Percentiles rank a stretch among this genome's conserved stretches.
These are phyloP conservation scores for Neogobius melanostomus DNA, from an alignment of 2,113 vertebrate species.

Conservation along the genomic window DNA sequence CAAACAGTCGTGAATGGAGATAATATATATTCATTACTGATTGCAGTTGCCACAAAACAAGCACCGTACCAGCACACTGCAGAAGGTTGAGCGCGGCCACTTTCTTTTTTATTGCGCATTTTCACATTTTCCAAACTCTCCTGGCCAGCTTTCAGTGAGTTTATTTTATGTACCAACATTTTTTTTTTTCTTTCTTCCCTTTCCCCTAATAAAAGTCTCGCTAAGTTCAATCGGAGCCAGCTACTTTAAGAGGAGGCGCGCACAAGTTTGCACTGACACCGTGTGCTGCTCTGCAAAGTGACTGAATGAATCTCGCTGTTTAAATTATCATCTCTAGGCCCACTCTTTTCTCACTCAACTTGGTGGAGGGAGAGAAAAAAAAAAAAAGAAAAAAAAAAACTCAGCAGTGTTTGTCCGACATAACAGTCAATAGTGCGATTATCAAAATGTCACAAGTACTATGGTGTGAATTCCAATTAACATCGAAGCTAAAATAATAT, in stretches of 20 bases:
- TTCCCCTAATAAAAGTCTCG: constrained; percentile 5
- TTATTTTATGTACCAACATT: neutral
- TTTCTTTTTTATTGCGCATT: neutral
- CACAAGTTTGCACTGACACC: constrained; percentile 64
- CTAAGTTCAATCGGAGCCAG: constrained; percentile 10
- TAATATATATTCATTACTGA: too few species aligned
- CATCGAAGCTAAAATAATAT: constrained; percentile 62
- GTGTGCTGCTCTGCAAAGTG: constrained; percentile 59
- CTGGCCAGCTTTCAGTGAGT: neutral
- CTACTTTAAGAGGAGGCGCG: constrained; percentile 7
- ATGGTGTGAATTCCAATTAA: constrained; percentile 76
- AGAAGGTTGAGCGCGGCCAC: neutral
- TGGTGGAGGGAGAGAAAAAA: constrained; percentile 50
- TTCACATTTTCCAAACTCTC: neutral
- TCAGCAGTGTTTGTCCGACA: constrained; percentile 74
- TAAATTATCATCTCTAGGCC: constrained; percentile 77
- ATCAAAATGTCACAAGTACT: constrained; percentile 77
- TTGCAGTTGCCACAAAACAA: neutral
- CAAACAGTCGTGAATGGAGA: too few species aligned
- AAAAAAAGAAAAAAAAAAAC: constrained; percentile 50
- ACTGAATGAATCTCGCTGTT: constrained; percentile 75
- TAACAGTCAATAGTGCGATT: constrained; percentile 78
- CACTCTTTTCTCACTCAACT: constrained; percentile 79
- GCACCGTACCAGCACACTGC: neutral
- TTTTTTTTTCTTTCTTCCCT: neutral